Evolutionary conservation across 2,888 invertebrate genomes (phyloP).

Genomic region (Euspilapteryx auroguttella): DNA sequence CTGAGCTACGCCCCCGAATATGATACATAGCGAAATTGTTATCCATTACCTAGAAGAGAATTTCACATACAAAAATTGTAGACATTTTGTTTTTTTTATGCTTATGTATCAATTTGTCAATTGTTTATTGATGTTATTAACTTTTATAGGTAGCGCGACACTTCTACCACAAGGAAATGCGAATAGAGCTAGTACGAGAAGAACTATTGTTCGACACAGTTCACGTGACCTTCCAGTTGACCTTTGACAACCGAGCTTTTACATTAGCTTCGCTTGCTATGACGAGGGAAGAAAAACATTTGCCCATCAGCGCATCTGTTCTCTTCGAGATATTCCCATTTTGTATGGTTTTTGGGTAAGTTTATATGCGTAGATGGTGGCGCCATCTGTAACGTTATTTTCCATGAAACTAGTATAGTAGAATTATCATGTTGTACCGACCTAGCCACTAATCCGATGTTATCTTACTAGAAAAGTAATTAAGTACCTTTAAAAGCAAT

Average conservation of each 20-base stretch:
- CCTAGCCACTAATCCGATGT: too few relatives aligned
- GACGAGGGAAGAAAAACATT: constrained; percentile 85
- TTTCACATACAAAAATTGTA: too few relatives aligned
- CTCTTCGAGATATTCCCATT: constrained; percentile 97
- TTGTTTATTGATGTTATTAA: too few relatives aligned
- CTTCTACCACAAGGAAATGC: constrained; percentile 94
- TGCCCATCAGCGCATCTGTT: constrained; percentile 86
- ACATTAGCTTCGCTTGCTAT: constrained; percentile 80
- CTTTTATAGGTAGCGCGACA: constrained; percentile 78
- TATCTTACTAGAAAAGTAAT: too few relatives aligned
- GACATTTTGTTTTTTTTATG: too few relatives aligned
- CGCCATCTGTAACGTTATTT: too few relatives aligned
- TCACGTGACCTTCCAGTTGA: constrained; percentile 91
- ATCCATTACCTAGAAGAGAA: too few relatives aligned
- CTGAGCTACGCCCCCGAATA: constrained; percentile 15
- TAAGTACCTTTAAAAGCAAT: too few relatives aligned
- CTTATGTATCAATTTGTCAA: too few relatives aligned
- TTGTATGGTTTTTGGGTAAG: constrained; percentile 93
- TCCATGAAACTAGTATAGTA: too few relatives aligned
- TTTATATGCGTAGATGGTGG: constrained; percentile 11
- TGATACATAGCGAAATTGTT: too few relatives aligned
- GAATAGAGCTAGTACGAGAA: constrained; percentile 86
- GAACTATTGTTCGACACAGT: constrained; percentile 88
- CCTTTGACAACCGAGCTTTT: constrained; percentile 92
- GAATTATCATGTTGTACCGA: too few relatives aligned